Conservation (phyloP, 2,113 vertebrate species). For the Archocentrus centrarchus region DNA sequence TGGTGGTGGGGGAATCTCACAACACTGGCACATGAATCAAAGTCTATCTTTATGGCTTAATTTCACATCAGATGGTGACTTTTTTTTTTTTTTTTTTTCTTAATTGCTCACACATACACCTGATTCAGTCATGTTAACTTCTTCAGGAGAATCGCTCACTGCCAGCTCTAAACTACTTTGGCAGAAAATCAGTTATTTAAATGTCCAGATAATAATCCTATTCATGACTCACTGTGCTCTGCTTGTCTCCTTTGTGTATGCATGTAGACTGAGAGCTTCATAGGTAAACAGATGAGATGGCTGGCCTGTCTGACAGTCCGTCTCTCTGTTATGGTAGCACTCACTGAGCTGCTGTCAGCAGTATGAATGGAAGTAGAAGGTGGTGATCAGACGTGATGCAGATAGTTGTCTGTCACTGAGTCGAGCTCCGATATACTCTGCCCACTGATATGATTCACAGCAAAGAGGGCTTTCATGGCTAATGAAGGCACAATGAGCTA, state of each 20-base stretch:
- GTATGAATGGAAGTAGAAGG: constrained; percentile 32
- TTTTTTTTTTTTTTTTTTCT: background rate
- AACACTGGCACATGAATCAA: background rate
- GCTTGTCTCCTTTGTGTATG: background rate
- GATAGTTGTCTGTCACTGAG: constrained; percentile 11
- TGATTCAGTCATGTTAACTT: background rate
- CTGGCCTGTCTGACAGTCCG: constrained; percentile 26
- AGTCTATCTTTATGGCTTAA: background rate
- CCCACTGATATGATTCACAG: constrained; percentile 27
- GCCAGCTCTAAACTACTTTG: background rate
- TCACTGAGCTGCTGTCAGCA: constrained; percentile 12
- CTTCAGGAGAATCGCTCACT: background rate
- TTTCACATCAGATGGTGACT: background rate
- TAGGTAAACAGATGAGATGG: constrained; percentile 21
- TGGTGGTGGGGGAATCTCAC: background rate
- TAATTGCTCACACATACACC: constrained; percentile 7
- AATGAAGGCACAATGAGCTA: constrained; percentile 21
- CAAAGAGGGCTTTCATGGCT: constrained; percentile 1
- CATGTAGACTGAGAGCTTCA: constrained; percentile 15
- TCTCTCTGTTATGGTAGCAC: constrained; percentile 19
- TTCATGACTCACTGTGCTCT: background rate
- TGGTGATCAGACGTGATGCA: constrained; percentile 32
- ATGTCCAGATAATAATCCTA: background rate
- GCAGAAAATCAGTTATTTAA: constrained; percentile 40
- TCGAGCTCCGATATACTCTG: background rate